phyloP scores from a whole-genome alignment of 2,113 vertebrate genomes.

The Otis tarda region DNA sequence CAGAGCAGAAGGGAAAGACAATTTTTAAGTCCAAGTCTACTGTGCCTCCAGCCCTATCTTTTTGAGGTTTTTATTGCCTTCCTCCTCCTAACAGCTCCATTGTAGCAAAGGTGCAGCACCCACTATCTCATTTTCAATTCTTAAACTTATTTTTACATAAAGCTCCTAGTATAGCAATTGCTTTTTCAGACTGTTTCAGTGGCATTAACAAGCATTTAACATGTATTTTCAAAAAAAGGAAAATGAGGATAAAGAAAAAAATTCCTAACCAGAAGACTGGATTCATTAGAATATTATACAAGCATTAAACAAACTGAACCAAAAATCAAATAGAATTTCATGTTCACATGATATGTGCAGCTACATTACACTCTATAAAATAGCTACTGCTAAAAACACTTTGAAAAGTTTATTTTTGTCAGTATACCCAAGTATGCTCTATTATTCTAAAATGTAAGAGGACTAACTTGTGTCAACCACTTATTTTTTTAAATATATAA shows the following conservation, averaged over 20 bases:
- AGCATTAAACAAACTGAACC: not conserved
- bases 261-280: not conserved
- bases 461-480: not conserved
- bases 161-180: not conserved
- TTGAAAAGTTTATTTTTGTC: not conserved
- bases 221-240: not conserved
- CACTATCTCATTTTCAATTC: not conserved
- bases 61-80: rapidly evolving
- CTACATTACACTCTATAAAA: not conserved
- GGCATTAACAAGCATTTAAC: not conserved
- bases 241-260: not conserved
- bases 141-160: not conserved
- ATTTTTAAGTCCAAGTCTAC: not conserved
- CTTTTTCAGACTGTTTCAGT: not conserved
- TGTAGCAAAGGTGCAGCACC: not conserved
- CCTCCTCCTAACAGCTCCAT: not conserved
- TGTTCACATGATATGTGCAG: not conserved
- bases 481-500: not conserved
- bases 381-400: not conserved
- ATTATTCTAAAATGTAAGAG: not conserved
- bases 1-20: not conserved
- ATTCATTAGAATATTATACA: not conserved
- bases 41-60: not conserved
- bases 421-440: not conserved
- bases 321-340: not conserved